These are phyloP conservation scores for Ormyrus labotus DNA, from an alignment of 2,888 invertebrate genomes.

Conservation along the genomic window DNA sequence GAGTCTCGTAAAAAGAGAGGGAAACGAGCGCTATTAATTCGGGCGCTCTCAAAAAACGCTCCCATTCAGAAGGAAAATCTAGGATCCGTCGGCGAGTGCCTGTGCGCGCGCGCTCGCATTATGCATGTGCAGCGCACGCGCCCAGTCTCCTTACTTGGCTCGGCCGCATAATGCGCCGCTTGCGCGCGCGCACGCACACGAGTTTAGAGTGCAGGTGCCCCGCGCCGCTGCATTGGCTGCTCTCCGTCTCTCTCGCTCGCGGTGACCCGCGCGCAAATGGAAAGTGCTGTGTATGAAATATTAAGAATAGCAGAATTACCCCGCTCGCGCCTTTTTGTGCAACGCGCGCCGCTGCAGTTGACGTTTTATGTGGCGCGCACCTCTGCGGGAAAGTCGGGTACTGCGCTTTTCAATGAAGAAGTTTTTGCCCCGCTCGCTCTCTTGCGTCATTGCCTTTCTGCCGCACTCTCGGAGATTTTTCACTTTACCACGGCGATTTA, in stretches of 20 bases:
- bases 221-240: constrained; percentile 14
- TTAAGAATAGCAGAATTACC: constrained; percentile 1
- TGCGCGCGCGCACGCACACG: not conserved
- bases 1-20: too few relatives aligned
- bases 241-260: not conserved
- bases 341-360: not conserved
- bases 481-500: too few relatives aligned
- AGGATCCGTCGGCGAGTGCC: not conserved
- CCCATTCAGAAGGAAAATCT: not conserved
- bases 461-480: too few relatives aligned
- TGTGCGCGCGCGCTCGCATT: not conserved
- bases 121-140: constrained; percentile 38
- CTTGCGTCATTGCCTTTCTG: constrained; percentile 4
- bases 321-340: not conserved
- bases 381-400: not conserved
- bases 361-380: not conserved
- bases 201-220: not conserved
- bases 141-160: constrained; percentile 52
- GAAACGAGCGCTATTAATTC: too few relatives aligned
- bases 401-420: constrained; percentile 12
- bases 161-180: constrained; percentile 32
- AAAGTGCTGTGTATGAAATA: constrained; percentile 34
- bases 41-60: too few relatives aligned
- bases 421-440: not conserved
- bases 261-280: constrained; percentile 38